These are phyloP conservation scores for Rapana venosa DNA, from an alignment of 2,888 invertebrate species.

Conservation along the genomic window DNA sequence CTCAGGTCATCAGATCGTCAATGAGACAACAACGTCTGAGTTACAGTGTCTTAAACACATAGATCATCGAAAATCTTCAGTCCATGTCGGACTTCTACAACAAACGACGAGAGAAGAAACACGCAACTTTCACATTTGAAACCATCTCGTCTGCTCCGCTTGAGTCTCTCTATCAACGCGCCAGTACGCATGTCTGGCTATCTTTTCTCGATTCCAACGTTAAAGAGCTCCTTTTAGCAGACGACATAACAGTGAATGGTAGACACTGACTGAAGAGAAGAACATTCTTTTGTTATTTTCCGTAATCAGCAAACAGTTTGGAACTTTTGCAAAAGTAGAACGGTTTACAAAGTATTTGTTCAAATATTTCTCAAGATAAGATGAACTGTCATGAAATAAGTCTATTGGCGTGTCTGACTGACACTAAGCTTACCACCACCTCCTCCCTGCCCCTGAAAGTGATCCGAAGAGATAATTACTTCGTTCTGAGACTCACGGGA, in stretches of 20 bases:
- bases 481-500: slow-evolving; percentile 4
- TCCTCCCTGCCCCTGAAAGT: background rate
- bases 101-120: background rate
- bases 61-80: background rate
- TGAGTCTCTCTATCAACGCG: background rate
- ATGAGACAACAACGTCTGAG: background rate
- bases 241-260: background rate
- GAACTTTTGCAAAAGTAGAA: background rate
- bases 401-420: background rate
- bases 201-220: background rate
- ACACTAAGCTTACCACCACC: background rate
- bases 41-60: background rate
- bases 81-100: too few species aligned
- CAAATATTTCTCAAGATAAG: background rate
- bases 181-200: background rate
- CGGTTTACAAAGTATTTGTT: background rate
- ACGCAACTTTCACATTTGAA: slow-evolving; percentile 28
- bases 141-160: background rate
- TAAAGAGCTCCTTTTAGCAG: slow-evolving; percentile 6
- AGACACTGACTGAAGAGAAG: background rate
- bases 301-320: background rate
- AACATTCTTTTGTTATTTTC: too few species aligned
- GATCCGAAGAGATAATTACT: background rate
- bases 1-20: background rate
- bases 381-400: background rate